phyloP scores from a whole-genome alignment of 2,888 invertebrate species.

The Encarsia formosa region DNA sequence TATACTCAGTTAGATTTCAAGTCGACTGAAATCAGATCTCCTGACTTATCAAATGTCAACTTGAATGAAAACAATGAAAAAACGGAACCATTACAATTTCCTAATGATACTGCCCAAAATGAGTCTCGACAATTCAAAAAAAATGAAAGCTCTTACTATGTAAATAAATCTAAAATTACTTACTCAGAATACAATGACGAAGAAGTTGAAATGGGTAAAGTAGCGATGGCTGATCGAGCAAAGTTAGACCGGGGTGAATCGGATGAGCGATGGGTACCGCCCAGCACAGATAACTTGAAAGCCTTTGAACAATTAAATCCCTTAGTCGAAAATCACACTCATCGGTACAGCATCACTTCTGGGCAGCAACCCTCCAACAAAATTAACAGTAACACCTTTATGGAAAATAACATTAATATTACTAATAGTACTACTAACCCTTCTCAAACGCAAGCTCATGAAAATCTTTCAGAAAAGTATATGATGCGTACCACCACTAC shows the following conservation, averaged over 20 bases:
- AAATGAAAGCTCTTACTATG: conserved; percentile 42
- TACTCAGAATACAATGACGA: conserved; percentile 43
- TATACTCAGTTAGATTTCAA: neutral
- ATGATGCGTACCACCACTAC: conserved; percentile 36
- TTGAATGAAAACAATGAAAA: conserved; percentile 15
- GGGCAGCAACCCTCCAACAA: conserved; percentile 34
- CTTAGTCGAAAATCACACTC: conserved; percentile 45
- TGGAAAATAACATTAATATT: conserved; percentile 6
- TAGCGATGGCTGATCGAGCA: conserved; percentile 46
- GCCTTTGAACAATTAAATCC: conserved; percentile 42
- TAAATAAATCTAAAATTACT: conserved; percentile 38
- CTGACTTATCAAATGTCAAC: neutral
- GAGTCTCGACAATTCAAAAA: conserved; percentile 37
- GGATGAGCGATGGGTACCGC: conserved; percentile 64
- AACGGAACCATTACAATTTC: neutral
- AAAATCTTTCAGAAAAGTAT: conserved; percentile 38
- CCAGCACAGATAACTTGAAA: conserved; percentile 52
- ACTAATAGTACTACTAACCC: conserved; percentile 36
- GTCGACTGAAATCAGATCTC: neutral
- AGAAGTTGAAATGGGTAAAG: conserved; percentile 48
- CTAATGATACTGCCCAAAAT: conserved; percentile 17
- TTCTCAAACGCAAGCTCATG: conserved; percentile 32
- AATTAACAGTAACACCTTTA: conserved; percentile 18
- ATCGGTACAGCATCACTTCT: conserved; percentile 36
- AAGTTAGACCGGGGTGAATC: conserved; percentile 53